Percentiles rank a stretch among this genome's conserved stretches.
phyloP scores from a whole-genome alignment of 2,113 vertebrate species.

The Panthera leo region DNA sequence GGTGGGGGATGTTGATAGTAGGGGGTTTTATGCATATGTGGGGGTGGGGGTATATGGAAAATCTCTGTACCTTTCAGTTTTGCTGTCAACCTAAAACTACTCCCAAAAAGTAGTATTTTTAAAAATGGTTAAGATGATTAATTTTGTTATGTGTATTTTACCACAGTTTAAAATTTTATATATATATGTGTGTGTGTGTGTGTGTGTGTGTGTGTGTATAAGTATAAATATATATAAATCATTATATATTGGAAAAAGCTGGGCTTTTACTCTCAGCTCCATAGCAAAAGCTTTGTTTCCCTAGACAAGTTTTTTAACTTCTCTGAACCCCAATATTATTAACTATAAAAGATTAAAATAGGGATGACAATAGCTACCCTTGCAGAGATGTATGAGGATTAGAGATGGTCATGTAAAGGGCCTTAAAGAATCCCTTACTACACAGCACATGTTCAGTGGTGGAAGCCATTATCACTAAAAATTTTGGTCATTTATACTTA shows the following conservation, averaged over 20 bases:
- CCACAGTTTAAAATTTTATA: neutral
- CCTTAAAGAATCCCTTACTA: neutral
- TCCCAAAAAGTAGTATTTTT: neutral
- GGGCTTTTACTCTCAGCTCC: neutral
- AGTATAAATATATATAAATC: neutral
- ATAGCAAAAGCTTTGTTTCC: neutral
- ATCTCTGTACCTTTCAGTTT: neutral
- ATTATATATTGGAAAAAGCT: neutral
- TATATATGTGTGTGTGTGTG: too few relatives aligned
- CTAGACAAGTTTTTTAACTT: neutral
- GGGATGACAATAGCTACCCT: neutral
- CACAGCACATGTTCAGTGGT: neutral
- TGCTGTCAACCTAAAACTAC: neutral
- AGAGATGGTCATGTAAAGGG: slow-evolving; percentile 18
- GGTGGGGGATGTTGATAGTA: neutral
- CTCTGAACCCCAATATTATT: neutral
- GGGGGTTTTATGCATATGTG: neutral
- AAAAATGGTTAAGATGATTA: neutral
- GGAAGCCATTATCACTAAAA: slow-evolving; percentile 25
- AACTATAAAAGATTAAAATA: slow-evolving; percentile 39
- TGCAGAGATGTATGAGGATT: neutral
- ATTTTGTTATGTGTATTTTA: neutral
- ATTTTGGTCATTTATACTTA: slow-evolving; percentile 33
- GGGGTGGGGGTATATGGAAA: neutral
- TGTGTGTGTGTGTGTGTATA: too few relatives aligned